Evolutionary conservation across 1,140 invertebrate genomes (phyloP).

Genomic region (Carcinoscorpius rotundicauda): DNA sequence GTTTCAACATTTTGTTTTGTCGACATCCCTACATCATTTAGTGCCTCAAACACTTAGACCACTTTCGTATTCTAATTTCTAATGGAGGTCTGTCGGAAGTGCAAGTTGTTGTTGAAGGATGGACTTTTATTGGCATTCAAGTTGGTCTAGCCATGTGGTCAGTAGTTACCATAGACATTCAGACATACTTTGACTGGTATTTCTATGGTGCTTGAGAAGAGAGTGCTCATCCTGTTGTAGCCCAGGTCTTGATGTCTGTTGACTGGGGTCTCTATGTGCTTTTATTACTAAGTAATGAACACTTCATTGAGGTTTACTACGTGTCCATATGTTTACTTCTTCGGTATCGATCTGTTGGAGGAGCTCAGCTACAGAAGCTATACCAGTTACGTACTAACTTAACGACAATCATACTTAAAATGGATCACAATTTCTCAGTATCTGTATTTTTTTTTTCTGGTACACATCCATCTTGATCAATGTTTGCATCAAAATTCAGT

Average conservation of each 20-base stretch:
- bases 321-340: no score
- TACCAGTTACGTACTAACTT: no score
- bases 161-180: not conserved
- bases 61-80: no score
- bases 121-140: not conserved
- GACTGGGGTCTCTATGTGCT: conserved; percentile 6
- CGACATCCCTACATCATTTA: not conserved
- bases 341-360: no score
- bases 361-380: no score
- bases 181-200: conserved; percentile 3
- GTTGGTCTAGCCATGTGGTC: not conserved
- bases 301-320: not conserved
- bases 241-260: not conserved
- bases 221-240: not conserved
- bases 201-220: conserved; percentile 4
- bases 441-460: no score
- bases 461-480: no score
- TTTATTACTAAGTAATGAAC: conserved; percentile 6
- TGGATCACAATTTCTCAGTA: no score
- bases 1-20: conserved; percentile 4
- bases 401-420: no score
- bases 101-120: not conserved
- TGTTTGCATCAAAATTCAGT: no score
- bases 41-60: no score
- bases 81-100: no score